Base-by-base conservation (phyloP, 2,888 invertebrate species). In the Malachius bipustulatus region DNA sequence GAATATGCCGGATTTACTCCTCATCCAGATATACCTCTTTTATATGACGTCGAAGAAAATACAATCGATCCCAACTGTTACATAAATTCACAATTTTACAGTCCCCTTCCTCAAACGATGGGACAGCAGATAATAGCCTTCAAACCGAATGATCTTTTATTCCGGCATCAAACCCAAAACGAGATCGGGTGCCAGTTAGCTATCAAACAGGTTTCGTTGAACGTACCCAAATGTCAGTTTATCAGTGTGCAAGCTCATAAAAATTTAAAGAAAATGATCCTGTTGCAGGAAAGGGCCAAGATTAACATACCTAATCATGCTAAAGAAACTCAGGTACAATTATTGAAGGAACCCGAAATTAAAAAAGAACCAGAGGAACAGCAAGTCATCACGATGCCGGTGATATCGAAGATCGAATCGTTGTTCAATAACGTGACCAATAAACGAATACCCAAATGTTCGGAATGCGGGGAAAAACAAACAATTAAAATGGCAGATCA, bases 191-290 rank as follows among this genome's bases (percentile, higher is more conserved):
- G 27, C 4, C 35, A 39, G n/a, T 39, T 62, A 32, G 48, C 51
- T 2, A 45, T 62, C 16, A 54, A 54, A 35, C 61, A 61, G 47
- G 48, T 59, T 3, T 49, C 55, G 31, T 45, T 42, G 9, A 59
- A 58, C 27, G 46, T 60, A 32, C 61, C 61, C 10, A 48, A 52
- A 41, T 62, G 62, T 39, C 40, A 52, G 28, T 60, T 61, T 45
- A 46, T 60, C 4, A 44, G 40, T 26, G 15, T 45, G 4, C 46
- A 51, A 30, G 37, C 40, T 10, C 45, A 48, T 14, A 38, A 35
- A 24, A 36, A 37, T 11, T 32, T 42, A 30, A 33, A 37, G 35
- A 19, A 28, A 32, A n/a, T n/a, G n/a, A n/a, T n/a, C n/a, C n/a
- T n/a, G 6, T 16, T 28, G 4, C 31, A 28, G 9, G 36, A 41